These are phyloP conservation scores for Neoseiulus cucumeris DNA, from an alignment of 1,140 invertebrate genomes.

Conservation along the genomic window DNA sequence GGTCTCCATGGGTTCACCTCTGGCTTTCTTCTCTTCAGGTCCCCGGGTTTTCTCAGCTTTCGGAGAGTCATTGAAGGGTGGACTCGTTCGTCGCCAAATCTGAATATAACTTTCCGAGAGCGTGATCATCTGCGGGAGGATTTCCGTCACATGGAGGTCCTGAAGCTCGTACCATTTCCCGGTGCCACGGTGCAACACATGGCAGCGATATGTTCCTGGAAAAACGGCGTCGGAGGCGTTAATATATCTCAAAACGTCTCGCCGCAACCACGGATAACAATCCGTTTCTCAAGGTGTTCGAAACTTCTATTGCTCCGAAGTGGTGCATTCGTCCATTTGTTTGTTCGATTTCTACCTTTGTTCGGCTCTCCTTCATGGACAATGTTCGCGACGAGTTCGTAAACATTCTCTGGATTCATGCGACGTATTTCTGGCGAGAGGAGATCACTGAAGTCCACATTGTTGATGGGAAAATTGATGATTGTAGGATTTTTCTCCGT, in stretches of 20 bases:
- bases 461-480: conserved; percentile 96
- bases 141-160: conserved; percentile 93
- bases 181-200: conserved; percentile 68
- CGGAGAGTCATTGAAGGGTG: not conserved
- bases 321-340: too few species aligned
- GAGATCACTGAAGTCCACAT: conserved; percentile 93
- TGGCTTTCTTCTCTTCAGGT: too few species aligned
- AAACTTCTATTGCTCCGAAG: too few species aligned
- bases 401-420: conserved; percentile 57
- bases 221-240: too few species aligned
- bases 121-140: conserved; percentile 97
- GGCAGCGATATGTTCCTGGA: conserved; percentile 68
- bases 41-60: not conserved
- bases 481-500: conserved; percentile 99
- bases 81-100: conserved; percentile 24
- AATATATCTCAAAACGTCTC: too few species aligned
- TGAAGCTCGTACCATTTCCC: conserved; percentile 85
- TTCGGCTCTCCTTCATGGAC: conserved; percentile 87
- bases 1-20: too few species aligned
- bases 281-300: too few species aligned
- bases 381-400: conserved; percentile 92
- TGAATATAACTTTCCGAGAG: conserved; percentile 97
- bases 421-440: conserved; percentile 53
- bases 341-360: not conserved
- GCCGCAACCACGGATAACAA: not conserved